Conservation (phyloP, 1,140 invertebrate species). For the Ruditapes philippinarum region DNA sequence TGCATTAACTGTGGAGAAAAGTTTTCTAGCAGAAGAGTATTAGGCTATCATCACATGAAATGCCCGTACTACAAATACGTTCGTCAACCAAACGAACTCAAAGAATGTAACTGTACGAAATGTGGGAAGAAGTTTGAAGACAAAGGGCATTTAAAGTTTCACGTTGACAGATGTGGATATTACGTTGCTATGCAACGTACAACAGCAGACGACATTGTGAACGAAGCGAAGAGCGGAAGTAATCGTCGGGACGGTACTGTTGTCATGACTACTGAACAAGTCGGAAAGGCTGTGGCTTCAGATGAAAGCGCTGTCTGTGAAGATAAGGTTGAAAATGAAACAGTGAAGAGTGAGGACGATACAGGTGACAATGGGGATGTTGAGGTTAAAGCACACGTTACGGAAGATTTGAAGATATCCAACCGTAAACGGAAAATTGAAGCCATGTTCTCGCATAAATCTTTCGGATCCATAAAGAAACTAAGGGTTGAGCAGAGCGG, state of each 20-base stretch:
- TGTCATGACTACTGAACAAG: neutral
- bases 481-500: neutral
- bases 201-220: no score
- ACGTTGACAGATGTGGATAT: no score
- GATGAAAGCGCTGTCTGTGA: neutral
- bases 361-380: neutral
- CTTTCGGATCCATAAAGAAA: neutral
- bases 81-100: neutral
- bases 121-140: no score
- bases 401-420: neutral
- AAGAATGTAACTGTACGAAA: no score
- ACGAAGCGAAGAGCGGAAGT: no score
- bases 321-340: neutral
- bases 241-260: no score
- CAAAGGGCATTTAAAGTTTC: no score
- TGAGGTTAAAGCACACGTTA: neutral
- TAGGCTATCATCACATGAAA: neutral
- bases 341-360: neutral
- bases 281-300: neutral
- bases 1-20: neutral
- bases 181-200: no score
- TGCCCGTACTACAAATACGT: neutral
- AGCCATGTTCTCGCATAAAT: neutral
- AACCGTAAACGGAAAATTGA: neutral
- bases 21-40: neutral